Conservation (phyloP, 92 coral and sea anemone genomes). For the Scolanthus callimorphus region DNA sequence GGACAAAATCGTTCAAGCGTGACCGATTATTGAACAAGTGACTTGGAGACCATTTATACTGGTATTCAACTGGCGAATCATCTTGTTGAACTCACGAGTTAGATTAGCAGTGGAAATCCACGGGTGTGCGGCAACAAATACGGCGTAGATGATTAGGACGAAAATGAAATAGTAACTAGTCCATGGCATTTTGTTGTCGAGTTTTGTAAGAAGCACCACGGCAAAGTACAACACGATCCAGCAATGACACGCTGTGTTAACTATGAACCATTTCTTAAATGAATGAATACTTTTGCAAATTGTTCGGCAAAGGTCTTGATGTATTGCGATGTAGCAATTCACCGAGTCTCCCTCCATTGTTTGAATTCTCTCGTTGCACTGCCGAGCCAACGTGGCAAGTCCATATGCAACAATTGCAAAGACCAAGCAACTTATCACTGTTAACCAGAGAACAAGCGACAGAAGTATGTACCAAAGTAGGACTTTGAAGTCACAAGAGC, state of each 20-base stretch:
- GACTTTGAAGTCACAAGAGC: conserved; percentile 16
- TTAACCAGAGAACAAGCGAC: conserved; percentile 32
- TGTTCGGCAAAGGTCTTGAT: conserved; percentile 33
- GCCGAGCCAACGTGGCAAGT: conserved; percentile 11
- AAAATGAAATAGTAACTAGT: conserved; percentile 3
- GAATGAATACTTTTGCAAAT: conserved; percentile 14
- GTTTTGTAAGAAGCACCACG: conserved; percentile 10
- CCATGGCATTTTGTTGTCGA: conserved; percentile 1
- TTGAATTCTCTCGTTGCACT: conserved; percentile 20
- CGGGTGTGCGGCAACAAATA: conserved; percentile 32
- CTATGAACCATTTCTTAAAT: conserved; percentile 28
- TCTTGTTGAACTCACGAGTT: conserved; percentile 17
- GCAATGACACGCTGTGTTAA: conserved; percentile 45
- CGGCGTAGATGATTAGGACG: conserved; percentile 10
- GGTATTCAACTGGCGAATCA: conserved; percentile 30
- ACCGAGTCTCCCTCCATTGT: conserved; percentile 19
- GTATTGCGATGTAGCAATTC: conserved; percentile 33
- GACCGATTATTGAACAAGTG: conserved; percentile 35
- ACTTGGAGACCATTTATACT: conserved; percentile 30
- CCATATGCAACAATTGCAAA: conserved; percentile 28
- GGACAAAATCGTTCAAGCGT: conserved; percentile 35
- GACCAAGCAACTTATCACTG: conserved; percentile 29
- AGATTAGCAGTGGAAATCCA: conserved; percentile 37
- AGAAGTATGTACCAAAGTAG: conserved; percentile 12
- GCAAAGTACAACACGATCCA: conserved; percentile 28